A percentile compares a stretch with the other conserved stretches of the same genome.
phyloP scores from a whole-genome alignment of 2,113 vertebrate species.

The Labeo rohita region DNA sequence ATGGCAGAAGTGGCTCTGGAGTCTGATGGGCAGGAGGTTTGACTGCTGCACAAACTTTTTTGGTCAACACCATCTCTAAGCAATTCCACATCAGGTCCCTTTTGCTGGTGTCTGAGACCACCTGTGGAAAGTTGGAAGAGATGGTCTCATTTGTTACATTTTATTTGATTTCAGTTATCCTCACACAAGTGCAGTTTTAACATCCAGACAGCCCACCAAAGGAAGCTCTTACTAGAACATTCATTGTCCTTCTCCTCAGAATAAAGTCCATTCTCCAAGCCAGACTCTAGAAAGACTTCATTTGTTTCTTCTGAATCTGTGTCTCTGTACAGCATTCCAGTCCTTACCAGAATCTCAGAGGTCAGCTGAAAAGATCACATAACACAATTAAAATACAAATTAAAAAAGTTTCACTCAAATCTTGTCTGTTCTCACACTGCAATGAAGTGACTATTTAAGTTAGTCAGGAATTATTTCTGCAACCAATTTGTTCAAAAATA shows the following conservation, averaged over 20 bases:
- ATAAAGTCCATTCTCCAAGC: slow-evolving; percentile 57
- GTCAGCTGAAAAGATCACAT: slow-evolving; percentile 57
- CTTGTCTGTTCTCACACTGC: not conserved
- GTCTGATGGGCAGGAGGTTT: slow-evolving; percentile 53
- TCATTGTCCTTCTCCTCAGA: slow-evolving; percentile 50
- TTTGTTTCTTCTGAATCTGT: slow-evolving; percentile 11
- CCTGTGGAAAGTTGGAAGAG: slow-evolving; percentile 10
- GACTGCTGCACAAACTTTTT: slow-evolving; percentile 56
- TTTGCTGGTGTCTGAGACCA: slow-evolving; percentile 47
- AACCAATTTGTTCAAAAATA: no score
- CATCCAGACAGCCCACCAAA: not conserved
- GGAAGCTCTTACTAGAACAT: slow-evolving; percentile 60
- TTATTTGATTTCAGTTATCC: not conserved
- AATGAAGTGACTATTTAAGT: not conserved
- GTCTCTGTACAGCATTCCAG: slow-evolving; percentile 50
- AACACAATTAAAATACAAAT: not conserved
- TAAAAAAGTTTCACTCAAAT: not conserved
- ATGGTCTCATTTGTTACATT: not conserved
- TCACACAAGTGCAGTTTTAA: not conserved
- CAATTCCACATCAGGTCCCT: slow-evolving; percentile 50
- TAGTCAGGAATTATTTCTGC: not conserved
- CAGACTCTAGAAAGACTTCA: slow-evolving; percentile 52
- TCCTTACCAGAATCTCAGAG: slow-evolving; percentile 54
- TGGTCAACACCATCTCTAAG: slow-evolving; percentile 49
- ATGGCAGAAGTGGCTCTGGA: slow-evolving; percentile 62